A percentile compares a stretch with the other conserved stretches of the same genome.
Evolutionary conservation across 2,888 invertebrate species (phyloP).

Genomic region (Macrophya alboannulata): DNA sequence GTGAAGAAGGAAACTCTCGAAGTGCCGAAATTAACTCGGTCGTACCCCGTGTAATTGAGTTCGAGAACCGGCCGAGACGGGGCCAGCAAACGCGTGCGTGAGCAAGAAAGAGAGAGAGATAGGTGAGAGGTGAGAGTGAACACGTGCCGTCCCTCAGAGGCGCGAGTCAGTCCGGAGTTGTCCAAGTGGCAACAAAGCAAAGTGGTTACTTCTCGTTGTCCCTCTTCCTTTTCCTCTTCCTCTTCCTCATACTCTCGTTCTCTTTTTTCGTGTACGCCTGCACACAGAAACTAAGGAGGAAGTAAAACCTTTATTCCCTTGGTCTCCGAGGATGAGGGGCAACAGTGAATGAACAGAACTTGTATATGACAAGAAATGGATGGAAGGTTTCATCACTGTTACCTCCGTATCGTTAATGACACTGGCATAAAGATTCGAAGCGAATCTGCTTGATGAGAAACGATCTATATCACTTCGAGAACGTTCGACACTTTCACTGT

Average conservation of each 20-base stretch:
- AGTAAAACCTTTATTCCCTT: background rate
- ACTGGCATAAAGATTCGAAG: background rate
- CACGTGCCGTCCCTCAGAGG: conserved; percentile 47
- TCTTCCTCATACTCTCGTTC: background rate
- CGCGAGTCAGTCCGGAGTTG: conserved; percentile 25
- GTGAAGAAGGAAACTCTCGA: conserved; percentile 44
- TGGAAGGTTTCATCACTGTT: background rate
- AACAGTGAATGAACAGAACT: background rate
- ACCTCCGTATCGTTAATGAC: background rate
- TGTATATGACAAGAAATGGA: background rate
- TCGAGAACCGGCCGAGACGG: conserved; percentile 38
- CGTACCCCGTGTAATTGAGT: conserved; percentile 63
- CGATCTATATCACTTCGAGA: too few species aligned
- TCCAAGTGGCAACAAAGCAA: conserved; percentile 50
- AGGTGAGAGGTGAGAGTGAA: conserved; percentile 47
- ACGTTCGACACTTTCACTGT: too few species aligned
- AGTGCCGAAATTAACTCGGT: conserved; percentile 62
- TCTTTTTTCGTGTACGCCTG: background rate
- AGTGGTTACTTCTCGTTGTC: conserved; percentile 31
- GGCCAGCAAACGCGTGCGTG: conserved; percentile 11
- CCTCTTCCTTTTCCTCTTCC: conserved; percentile 9
- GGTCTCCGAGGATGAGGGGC: background rate
- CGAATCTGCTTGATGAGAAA: background rate
- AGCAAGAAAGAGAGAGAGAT: conserved; percentile 38
- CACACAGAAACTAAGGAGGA: background rate